Conservation (phyloP, 1,140 invertebrate species). For the Cydia fagiglandana region DNA sequence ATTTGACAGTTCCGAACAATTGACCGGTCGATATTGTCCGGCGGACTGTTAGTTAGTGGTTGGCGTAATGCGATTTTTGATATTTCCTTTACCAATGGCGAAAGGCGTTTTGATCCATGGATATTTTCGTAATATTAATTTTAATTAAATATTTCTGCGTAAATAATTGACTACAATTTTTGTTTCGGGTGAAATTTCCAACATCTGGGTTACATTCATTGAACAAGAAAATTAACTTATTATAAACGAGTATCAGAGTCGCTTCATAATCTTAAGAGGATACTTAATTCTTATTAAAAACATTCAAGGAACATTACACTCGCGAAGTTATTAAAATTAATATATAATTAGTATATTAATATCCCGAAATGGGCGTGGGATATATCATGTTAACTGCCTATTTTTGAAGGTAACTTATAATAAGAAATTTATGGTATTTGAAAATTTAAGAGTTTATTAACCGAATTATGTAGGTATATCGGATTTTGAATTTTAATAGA, state of each 20-base stretch:
- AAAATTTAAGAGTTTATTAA: background rate
- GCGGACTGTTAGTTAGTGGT: no score
- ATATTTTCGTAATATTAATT: no score
- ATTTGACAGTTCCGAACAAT: no score
- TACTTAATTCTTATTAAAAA: conserved; percentile 2
- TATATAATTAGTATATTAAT: background rate
- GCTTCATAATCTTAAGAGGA: background rate
- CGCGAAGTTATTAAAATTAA: background rate
- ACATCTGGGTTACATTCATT: background rate
- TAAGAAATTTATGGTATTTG: background rate
- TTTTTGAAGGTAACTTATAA: background rate
- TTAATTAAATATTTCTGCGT: no score
- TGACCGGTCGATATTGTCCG: no score
- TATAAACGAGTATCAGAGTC: background rate
- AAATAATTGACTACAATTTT: background rate
- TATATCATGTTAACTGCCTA: background rate
- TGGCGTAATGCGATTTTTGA: no score
- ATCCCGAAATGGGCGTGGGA: background rate
- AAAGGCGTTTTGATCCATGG: no score
- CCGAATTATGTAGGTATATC: no score
- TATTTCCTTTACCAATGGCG: no score
- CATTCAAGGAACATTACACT: background rate
- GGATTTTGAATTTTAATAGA: no score
- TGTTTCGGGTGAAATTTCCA: background rate
- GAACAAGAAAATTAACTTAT: conserved; percentile 6